Evolutionary conservation across 2,888 invertebrate genomes (phyloP), one percentile per base, ranked within the genome.

Genomic region (Andrena fulva): DNA sequence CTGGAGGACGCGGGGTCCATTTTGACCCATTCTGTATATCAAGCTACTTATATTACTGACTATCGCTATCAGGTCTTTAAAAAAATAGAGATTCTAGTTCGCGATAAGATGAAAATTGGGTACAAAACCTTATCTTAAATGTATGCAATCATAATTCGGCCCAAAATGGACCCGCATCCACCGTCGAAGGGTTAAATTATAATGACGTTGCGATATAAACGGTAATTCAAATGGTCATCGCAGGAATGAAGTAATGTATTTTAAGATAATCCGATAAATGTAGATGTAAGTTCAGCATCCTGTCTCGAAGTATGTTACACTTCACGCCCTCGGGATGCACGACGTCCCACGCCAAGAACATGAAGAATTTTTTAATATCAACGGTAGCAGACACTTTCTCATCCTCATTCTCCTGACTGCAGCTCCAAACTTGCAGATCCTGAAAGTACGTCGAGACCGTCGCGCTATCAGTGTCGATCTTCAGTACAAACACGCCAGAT

Each of bases 361-460:
- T 96, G 0, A 97, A 95, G 59, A 98, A 95, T 91, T 97, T 97
- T 90, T 97, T 97, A 0, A 97, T 96, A 90, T 98, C 98, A 2
- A 98, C 96, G 16, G 95, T 94, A 75, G 96, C 96, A 29, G 95
- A 94, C 35, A 95, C 93, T 60, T 95, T 94, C 86, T 95, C 94
- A 56, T 94, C 94, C 0, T 93, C 92, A 88, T 95, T 95, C 0
- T 94, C 93, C 64, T 94, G 94, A 0, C 94, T 93, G n/a, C 69
- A 84, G 74, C 94, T 94, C 85, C 96, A 96, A 0, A 97, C 96
- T 76, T 95, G 95, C 48, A 98, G 95, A 89, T 96, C 96, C 88
- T 96, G 96, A 92, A 98, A 98, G 90, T 97, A 96, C 0, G 98
- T 97, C 0, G 97, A 96, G 2, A 98, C 96, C 64, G 96, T 96